Evolutionary conservation across 2,113 vertebrate species (phyloP).

Genomic region (Cephalopholis sonnerati): DNA sequence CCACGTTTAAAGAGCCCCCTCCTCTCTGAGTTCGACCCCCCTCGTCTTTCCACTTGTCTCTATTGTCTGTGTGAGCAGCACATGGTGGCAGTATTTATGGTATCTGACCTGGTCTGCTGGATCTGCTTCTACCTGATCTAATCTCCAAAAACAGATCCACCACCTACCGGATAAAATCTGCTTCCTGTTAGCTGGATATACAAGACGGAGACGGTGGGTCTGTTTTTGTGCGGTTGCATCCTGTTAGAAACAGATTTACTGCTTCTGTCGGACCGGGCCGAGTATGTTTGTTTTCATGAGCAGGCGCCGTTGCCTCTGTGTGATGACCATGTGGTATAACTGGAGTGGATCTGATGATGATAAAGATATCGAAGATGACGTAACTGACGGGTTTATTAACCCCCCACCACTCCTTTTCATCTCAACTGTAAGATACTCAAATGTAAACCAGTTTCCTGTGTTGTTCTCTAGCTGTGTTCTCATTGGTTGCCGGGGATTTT

Average conservation of each 20-base stretch:
- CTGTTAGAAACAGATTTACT: conserved; percentile 29
- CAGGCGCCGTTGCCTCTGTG: conserved; percentile 38
- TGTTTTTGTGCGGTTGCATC: conserved; percentile 27
- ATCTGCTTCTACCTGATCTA: conserved; percentile 40
- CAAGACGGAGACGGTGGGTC: background rate
- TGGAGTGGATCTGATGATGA: conserved; percentile 59
- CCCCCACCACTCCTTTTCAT: conserved; percentile 33
- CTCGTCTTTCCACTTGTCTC: conserved; percentile 31
- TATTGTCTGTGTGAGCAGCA: conserved; percentile 63
- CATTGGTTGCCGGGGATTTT: conserved; percentile 46
- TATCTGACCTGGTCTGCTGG: conserved; percentile 58
- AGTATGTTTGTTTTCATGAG: conserved; percentile 54
- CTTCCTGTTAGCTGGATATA: conserved; percentile 15
- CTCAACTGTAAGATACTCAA: conserved; percentile 61
- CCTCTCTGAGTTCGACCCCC: conserved; percentile 23
- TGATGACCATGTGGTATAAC: conserved; percentile 62
- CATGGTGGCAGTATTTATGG: conserved; percentile 65
- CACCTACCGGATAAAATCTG: background rate
- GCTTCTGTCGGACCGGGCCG: conserved; percentile 24
- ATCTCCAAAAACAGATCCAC: conserved; percentile 19
- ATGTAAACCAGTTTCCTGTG: conserved; percentile 63
- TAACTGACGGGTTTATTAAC: conserved; percentile 30
- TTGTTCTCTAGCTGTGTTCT: conserved; percentile 64
- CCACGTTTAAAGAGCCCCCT: conserved; percentile 47
- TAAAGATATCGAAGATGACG: conserved; percentile 41